Conservation (phyloP, 2,888 invertebrate species). For the Ormyrus pomaceus region DNA sequence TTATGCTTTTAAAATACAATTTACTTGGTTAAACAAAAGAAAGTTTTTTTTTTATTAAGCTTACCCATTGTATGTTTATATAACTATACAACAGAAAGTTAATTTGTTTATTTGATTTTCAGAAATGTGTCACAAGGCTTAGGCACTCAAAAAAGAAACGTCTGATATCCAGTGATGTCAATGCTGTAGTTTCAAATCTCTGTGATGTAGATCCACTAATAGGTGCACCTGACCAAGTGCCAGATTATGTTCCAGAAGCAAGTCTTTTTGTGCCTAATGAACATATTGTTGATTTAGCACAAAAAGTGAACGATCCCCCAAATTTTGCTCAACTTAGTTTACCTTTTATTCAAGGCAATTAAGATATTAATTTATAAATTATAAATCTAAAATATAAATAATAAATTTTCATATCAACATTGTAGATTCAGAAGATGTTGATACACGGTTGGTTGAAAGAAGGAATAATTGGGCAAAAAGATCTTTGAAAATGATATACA, state of each 20-base stretch:
- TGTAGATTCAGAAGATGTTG: conserved; percentile 62
- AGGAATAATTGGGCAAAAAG: conserved; percentile 72
- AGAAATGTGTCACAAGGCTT: conserved; percentile 74
- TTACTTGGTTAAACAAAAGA: background rate
- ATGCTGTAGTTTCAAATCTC: conserved; percentile 71
- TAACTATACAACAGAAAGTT: no score
- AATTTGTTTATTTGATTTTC: conserved; percentile 39
- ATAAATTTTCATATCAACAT: conserved; percentile 63
- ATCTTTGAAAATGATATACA: conserved; percentile 72
- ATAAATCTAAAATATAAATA: background rate
- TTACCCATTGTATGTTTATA: no score
- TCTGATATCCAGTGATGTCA: conserved; percentile 70
- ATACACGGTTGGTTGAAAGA: conserved; percentile 64
- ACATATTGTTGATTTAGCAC: conserved; percentile 66
- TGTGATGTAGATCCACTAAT: conserved; percentile 72
- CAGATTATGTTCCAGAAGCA: conserved; percentile 71
- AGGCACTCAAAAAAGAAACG: conserved; percentile 71
- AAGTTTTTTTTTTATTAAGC: no score
- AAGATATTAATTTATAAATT: background rate
- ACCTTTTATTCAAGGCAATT: conserved; percentile 70
- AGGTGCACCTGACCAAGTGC: conserved; percentile 69
- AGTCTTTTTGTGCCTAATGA: conserved; percentile 72
- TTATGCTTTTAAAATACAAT: background rate
- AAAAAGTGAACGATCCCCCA: conserved; percentile 67
- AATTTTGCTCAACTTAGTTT: conserved; percentile 67